phyloP scores from a whole-genome alignment of 2,113 vertebrate species.

The Mormyrus iriodes region DNA sequence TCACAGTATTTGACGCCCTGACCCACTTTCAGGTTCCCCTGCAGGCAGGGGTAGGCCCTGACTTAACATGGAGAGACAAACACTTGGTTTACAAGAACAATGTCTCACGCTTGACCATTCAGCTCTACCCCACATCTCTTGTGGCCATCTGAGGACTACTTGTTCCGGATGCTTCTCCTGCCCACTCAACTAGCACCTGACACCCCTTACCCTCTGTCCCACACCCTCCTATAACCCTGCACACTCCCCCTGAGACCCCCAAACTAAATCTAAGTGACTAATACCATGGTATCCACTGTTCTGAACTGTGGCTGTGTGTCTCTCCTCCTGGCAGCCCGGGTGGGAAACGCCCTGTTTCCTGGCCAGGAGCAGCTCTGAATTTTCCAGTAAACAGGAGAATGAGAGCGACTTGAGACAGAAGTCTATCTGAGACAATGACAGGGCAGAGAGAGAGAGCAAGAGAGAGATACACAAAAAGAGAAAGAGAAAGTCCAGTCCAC shows the following conservation, averaged over 20 bases:
- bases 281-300: constrained; percentile 69
- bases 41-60: background rate
- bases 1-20: background rate
- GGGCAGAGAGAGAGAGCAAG: constrained; percentile 25
- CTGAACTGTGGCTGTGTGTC: constrained; percentile 51
- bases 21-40: background rate
- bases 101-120: background rate
- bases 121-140: background rate
- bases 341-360: constrained; percentile 49
- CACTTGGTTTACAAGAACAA: background rate
- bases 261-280: constrained; percentile 28
- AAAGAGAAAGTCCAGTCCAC: constrained; percentile 27
- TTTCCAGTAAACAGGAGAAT: constrained; percentile 48
- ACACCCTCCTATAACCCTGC: background rate
- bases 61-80: background rate
- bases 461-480: constrained; percentile 24
- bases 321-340: constrained; percentile 51
- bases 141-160: background rate
- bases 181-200: background rate
- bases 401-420: constrained; percentile 40
- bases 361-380: constrained; percentile 44
- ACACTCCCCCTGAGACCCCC: constrained; percentile 15
- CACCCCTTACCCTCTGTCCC: background rate
- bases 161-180: background rate
- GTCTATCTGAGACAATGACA: constrained; percentile 38